phyloP scores from a whole-genome alignment of 2,113 vertebrate species.

The Alligator mississippiensis region DNA sequence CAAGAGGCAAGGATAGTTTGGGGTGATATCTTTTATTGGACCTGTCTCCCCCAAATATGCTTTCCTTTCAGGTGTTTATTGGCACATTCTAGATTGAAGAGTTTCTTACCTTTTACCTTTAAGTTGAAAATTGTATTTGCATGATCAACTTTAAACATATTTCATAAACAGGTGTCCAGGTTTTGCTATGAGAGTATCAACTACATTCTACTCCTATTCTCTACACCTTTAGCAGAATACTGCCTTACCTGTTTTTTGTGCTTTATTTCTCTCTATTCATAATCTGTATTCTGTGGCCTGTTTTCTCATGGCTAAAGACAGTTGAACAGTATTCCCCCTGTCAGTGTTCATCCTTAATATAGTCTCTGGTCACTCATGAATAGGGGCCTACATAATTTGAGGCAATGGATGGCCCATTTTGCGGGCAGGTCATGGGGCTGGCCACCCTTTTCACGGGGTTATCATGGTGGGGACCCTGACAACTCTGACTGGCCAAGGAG shows the following conservation, averaged over 20 bases:
- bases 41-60: no score
- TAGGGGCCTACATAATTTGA: no score
- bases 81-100: neutral
- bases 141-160: neutral
- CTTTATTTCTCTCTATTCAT: neutral
- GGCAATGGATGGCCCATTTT: no score
- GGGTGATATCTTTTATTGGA: no score
- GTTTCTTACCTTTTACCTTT: neutral
- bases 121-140: neutral
- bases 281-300: neutral
- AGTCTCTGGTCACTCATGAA: neutral
- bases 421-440: no score
- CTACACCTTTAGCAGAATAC: neutral
- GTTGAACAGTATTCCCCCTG: neutral
- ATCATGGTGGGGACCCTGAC: no score
- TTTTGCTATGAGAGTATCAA: neutral
- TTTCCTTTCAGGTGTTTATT: neutral
- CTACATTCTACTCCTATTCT: neutral
- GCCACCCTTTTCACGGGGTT: no score
- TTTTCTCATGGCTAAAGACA: neutral
- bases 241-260: neutral
- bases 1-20: no score
- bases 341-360: neutral
- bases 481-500: no score
- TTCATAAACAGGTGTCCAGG: neutral